Percentiles rank a stretch among this genome's conserved stretches.
Evolutionary conservation across 2,113 vertebrate species (phyloP).

Genomic region (Leptobrachium leishanense): DNA sequence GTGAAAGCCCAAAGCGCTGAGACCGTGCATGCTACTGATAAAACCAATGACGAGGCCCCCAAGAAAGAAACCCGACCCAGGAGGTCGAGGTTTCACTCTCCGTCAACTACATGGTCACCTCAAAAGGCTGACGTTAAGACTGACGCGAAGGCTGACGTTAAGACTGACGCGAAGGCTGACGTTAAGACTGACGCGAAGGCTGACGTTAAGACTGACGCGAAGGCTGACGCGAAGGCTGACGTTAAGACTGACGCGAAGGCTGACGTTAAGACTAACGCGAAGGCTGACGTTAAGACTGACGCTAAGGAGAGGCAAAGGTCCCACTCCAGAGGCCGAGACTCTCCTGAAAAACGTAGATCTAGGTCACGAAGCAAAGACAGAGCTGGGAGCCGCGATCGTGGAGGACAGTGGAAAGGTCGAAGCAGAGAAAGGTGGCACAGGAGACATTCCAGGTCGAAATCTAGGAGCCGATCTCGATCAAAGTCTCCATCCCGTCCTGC

Average conservation of each 20-base stretch:
- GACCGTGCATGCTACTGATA: slow-evolving; percentile 52
- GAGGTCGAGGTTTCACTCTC: slow-evolving; percentile 91
- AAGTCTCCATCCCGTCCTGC: slow-evolving; percentile 72
- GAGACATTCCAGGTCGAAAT: slow-evolving; percentile 74
- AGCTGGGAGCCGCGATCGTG: slow-evolving; percentile 69
- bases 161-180: slow-evolving; percentile 55
- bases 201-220: slow-evolving; percentile 59
- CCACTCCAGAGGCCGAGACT: slow-evolving; percentile 66
- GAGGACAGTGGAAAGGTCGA: slow-evolving; percentile 76
- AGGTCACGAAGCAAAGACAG: slow-evolving; percentile 76
- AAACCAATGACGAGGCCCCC: slow-evolving; percentile 43
- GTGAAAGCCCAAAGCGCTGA: slow-evolving; percentile 54
- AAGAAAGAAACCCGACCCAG: slow-evolving; percentile 68
- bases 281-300: slow-evolving; percentile 69
- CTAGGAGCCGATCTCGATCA: slow-evolving; percentile 81
- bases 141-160: slow-evolving; percentile 51
- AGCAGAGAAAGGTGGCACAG: slow-evolving; percentile 76
- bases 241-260: too few relatives aligned
- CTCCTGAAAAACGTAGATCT: slow-evolving; percentile 69
- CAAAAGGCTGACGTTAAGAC: slow-evolving; percentile 65
- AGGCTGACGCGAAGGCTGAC: too few relatives aligned
- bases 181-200: slow-evolving; percentile 59
- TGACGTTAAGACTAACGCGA: slow-evolving; percentile 4
- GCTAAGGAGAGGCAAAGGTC: slow-evolving; percentile 67
- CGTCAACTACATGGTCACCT: slow-evolving; percentile 90